phyloP scores from a whole-genome alignment of 1,140 invertebrate species.

The Hycleus phaleratus region DNA sequence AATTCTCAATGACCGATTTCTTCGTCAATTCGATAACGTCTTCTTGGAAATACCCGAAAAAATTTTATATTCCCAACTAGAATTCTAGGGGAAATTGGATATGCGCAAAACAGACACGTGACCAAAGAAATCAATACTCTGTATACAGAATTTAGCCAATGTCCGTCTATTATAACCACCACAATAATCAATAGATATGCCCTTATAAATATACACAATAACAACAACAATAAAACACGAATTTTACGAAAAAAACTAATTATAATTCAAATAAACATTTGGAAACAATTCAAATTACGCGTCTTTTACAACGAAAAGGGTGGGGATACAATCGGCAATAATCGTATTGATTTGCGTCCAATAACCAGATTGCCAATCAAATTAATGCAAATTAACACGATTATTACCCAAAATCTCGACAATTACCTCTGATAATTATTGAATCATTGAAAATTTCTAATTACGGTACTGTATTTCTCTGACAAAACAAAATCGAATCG shows the following conservation, averaged over 20 bases:
- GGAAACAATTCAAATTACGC: neutral
- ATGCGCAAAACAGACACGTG: slow-evolving; percentile 10
- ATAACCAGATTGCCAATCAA: too few relatives aligned
- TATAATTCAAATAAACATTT: too few relatives aligned
- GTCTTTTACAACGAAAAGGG: neutral
- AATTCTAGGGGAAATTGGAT: too few relatives aligned
- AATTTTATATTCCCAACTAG: too few relatives aligned
- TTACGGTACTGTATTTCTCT: slow-evolving; percentile 8
- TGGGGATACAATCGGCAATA: neutral
- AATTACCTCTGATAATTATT: neutral
- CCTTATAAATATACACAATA: neutral
- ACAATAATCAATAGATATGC: slow-evolving; percentile 11
- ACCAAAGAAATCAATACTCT: slow-evolving; percentile 2
- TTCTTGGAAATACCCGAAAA: too few relatives aligned
- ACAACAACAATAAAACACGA: neutral
- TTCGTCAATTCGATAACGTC: too few relatives aligned
- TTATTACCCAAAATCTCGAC: neutral
- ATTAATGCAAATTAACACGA: too few relatives aligned
- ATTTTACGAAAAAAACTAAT: neutral
- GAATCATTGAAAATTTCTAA: neutral
- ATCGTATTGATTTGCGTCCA: neutral
- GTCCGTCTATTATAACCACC: neutral
- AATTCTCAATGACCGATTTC: too few relatives aligned
- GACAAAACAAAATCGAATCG: neutral
- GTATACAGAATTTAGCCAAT: slow-evolving; percentile 2